phyloP scores from a whole-genome alignment of 1,140 invertebrate genomes.

The Danaus plexippus region DNA sequence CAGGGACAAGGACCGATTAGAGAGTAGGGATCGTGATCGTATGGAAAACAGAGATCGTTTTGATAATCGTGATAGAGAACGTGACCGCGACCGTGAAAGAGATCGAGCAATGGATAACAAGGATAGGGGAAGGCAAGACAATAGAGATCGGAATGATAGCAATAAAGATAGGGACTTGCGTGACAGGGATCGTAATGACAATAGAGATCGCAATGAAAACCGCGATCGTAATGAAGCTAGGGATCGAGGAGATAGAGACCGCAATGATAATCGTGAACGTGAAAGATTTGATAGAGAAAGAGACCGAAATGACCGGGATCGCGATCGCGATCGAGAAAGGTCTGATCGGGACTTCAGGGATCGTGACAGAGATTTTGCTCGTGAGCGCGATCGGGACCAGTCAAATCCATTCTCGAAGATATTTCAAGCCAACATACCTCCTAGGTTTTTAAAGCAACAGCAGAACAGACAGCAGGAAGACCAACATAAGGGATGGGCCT shows the following conservation, averaged over 20 bases:
- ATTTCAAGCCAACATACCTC: constrained; percentile 86
- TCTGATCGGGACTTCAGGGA: constrained; percentile 50
- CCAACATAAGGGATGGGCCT: constrained; percentile 55
- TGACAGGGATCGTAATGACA: constrained; percentile 51
- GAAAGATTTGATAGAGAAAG: constrained; percentile 67
- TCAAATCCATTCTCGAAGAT: constrained; percentile 76
- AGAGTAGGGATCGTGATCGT: constrained; percentile 58
- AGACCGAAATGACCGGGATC: constrained; percentile 51
- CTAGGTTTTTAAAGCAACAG: constrained; percentile 87
- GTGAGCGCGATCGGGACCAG: constrained; percentile 44
- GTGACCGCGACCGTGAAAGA: constrained; percentile 34
- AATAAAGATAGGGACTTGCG: constrained; percentile 56
- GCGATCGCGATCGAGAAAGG: constrained; percentile 41
- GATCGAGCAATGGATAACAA: constrained; percentile 45
- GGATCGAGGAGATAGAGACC: constrained; percentile 58
- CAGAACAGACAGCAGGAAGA: constrained; percentile 66
- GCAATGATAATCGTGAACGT: constrained; percentile 42
- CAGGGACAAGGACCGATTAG: constrained; percentile 47
- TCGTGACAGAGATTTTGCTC: constrained; percentile 32
- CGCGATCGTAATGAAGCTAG: constrained; percentile 35
- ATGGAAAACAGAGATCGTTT: constrained; percentile 41
- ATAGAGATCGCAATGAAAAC: constrained; percentile 53
- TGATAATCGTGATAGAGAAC: constrained; percentile 41
- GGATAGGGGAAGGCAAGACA: constrained; percentile 35
- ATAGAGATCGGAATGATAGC: constrained; percentile 35